Percentiles rank a stretch among this genome's conserved stretches.
Evolutionary conservation across 2,113 vertebrate species (phyloP).

Genomic region (Amphiprion percula): DNA sequence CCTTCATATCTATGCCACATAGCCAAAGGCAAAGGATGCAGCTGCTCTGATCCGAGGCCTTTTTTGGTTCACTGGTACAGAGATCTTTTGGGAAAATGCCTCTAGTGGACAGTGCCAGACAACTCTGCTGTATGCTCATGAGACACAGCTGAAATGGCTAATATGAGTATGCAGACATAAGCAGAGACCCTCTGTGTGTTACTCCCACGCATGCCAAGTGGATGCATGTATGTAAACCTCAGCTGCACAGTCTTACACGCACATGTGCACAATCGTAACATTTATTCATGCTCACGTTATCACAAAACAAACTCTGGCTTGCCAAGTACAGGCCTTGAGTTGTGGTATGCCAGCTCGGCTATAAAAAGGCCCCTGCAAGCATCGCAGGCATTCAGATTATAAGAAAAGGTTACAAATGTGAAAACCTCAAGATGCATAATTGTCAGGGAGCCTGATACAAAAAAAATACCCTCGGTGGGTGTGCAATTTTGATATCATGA

Average conservation of each 20-base stretch:
- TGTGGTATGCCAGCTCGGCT: constrained; percentile 12
- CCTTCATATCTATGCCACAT: constrained; percentile 64
- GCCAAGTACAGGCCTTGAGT: constrained; percentile 9
- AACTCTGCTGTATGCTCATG: constrained; percentile 19
- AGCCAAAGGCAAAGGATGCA: constrained; percentile 58
- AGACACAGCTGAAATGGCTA: constrained; percentile 43
- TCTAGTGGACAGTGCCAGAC: constrained; percentile 21
- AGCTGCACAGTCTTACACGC: constrained; percentile 1
- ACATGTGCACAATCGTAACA: constrained; percentile 17
- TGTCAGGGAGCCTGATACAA: neutral
- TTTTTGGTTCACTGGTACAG: constrained; percentile 56
- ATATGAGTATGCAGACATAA: constrained; percentile 26
- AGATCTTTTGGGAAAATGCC: constrained; percentile 56
- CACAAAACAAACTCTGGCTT: constrained; percentile 40
- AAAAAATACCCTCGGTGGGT: too few species aligned
- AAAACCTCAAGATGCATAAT: constrained; percentile 2
- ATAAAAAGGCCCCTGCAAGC: constrained; percentile 22
- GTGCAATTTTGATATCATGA: too few species aligned
- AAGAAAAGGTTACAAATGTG: constrained; percentile 22
- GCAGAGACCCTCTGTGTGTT: constrained; percentile 17
- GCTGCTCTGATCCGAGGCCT: constrained; percentile 53
- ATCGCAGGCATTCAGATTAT: constrained; percentile 32
- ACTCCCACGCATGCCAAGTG: neutral
- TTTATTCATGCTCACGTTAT: constrained; percentile 50
- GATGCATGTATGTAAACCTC: constrained; percentile 37